These are phyloP conservation scores for Teleogryllus oceanicus DNA, from an alignment of 2,888 invertebrate species.

Conservation along the genomic window DNA sequence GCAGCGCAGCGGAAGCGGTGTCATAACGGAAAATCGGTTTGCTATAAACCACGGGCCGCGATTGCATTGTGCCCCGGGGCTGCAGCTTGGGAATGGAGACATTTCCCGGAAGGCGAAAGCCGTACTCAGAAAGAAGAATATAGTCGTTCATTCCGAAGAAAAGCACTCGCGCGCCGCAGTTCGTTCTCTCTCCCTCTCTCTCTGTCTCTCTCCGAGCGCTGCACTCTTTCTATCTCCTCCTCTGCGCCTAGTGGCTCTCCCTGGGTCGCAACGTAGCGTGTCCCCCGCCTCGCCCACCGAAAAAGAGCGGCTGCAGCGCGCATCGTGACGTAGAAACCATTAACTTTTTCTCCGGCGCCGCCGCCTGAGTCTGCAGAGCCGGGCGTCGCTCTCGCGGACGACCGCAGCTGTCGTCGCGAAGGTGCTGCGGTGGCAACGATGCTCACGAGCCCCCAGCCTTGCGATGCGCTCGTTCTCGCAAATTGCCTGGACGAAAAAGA, in stretches of 20 bases:
- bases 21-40: conserved; percentile 10
- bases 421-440: too few relatives aligned
- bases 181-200: too few relatives aligned
- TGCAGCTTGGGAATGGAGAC: neutral
- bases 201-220: too few relatives aligned
- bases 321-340: conserved; percentile 1
- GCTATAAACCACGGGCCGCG: neutral
- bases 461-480: too few relatives aligned
- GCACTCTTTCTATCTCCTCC: too few relatives aligned
- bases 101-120: neutral
- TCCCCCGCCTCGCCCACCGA: neutral
- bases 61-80: neutral
- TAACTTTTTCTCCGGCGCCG: neutral
- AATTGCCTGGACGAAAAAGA: too few relatives aligned
- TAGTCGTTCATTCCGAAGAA: neutral
- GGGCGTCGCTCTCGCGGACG: too few relatives aligned
- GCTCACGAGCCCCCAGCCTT: too few relatives aligned
- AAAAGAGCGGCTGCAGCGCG: neutral
- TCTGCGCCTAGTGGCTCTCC: too few relatives aligned
- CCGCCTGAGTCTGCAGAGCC: neutral
- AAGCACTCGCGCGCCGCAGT: neutral
- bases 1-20: neutral
- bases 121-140: neutral
- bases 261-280: too few relatives aligned
- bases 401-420: too few relatives aligned